phyloP scores from a whole-genome alignment of 2,797 vertebrate species.

The Sphenodon punctatus region DNA sequence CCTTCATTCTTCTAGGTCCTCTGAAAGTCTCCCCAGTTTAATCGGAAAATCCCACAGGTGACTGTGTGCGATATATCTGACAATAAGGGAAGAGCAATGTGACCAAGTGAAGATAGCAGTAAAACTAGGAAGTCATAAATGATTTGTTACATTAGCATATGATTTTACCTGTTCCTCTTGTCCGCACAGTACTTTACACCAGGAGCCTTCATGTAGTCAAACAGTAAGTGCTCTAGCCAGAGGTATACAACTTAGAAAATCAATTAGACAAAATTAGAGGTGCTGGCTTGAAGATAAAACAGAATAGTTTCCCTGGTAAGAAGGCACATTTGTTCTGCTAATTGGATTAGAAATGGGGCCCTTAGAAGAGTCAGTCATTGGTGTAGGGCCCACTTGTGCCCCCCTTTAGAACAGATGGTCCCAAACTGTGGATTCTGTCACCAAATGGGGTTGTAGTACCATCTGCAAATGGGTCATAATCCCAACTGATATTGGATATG shows the following conservation, averaged over 20 bases:
- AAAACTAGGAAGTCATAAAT: background rate
- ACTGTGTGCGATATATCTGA: background rate
- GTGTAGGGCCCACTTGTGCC: too few species aligned
- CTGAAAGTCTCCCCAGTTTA: background rate
- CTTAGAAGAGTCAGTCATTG: background rate
- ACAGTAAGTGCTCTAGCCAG: constrained; percentile 16
- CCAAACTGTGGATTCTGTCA: too few species aligned
- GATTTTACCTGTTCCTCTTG: constrained; percentile 22
- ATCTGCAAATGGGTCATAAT: too few species aligned
- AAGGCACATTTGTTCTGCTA: background rate
- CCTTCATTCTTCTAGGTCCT: background rate
- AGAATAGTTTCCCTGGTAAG: constrained; percentile 23
- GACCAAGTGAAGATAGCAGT: background rate
- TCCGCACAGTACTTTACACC: constrained; percentile 12
- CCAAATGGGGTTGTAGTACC: too few species aligned
- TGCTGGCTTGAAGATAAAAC: constrained; percentile 35
- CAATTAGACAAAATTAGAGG: constrained; percentile 49
- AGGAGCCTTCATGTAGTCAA: constrained; percentile 27
- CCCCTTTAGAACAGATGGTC: too few species aligned
- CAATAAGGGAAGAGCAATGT: background rate
- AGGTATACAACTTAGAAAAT: constrained; percentile 27
- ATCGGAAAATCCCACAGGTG: background rate
- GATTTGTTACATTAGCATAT: constrained; percentile 18
- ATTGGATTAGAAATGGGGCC: background rate
- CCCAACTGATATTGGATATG: too few species aligned